Percentiles rank a stretch among this genome's conserved stretches.
phyloP scores from a whole-genome alignment of 2,797 vertebrate genomes.

The Myotis findleyi region DNA sequence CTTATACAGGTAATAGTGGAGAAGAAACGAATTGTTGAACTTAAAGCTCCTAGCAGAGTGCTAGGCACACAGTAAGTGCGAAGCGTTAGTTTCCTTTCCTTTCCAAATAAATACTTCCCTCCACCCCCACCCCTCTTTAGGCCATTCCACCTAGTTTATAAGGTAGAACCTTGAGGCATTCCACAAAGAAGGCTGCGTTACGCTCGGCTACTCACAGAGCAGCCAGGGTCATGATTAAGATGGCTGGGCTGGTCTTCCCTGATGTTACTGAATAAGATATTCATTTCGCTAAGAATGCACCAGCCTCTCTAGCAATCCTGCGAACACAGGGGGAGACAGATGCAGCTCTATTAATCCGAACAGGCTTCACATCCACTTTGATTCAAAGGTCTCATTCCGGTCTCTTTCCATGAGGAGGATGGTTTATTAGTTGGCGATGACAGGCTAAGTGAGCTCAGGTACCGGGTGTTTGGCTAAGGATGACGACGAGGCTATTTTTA shows the following conservation, averaged over 20 bases:
- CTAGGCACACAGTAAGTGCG: not conserved
- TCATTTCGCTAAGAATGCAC: conserved; percentile 71
- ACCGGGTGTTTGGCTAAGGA: conserved; percentile 48
- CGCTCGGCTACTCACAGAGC: not conserved
- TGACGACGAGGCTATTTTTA: conserved; percentile 72
- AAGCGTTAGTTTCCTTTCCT: not conserved
- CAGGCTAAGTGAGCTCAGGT: conserved; percentile 70
- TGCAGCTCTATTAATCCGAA: conserved; percentile 64
- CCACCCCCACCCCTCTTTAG: not conserved
- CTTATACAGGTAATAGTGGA: not conserved
- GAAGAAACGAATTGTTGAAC: not conserved
- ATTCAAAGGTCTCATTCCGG: conserved; percentile 66
- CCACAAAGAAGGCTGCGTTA: not conserved
- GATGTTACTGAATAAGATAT: not conserved
- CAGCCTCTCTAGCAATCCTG: not conserved
- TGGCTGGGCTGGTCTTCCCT: not conserved
- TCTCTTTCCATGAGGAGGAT: conserved; percentile 69
- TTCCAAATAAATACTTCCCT: not conserved
- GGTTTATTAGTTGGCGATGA: conserved; percentile 70
- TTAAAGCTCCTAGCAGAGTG: not conserved
- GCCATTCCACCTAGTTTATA: not conserved
- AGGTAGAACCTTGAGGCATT: conserved; percentile 14
- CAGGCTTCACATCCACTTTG: conserved; percentile 30
- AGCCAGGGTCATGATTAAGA: conserved; percentile 24
- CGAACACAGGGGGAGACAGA: not conserved